Evolutionary conservation across 1,140 invertebrate genomes (phyloP).

Genomic region (Danaus melanippus): DNA sequence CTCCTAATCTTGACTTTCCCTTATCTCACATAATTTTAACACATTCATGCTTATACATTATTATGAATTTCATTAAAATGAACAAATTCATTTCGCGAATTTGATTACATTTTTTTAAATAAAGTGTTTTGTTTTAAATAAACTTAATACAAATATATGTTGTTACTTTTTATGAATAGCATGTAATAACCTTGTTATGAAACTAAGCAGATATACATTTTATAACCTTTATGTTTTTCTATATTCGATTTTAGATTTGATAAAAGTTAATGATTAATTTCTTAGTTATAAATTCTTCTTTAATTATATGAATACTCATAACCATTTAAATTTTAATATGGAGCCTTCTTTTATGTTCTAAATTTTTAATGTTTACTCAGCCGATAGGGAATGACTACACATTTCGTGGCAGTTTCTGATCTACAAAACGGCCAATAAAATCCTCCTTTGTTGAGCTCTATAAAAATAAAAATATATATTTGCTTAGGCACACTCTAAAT

Average conservation of each 20-base stretch:
- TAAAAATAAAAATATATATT: constrained; percentile 48
- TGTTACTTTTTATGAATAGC: too few species aligned
- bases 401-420: constrained; percentile 55
- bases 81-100: too few species aligned
- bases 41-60: too few species aligned
- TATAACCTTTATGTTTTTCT: too few species aligned
- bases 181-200: too few species aligned
- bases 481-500: constrained; percentile 30
- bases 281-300: too few species aligned
- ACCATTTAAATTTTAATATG: constrained; percentile 5
- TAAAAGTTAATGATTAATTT: too few species aligned
- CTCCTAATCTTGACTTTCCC: constrained; percentile 30
- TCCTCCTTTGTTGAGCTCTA: constrained; percentile 50
- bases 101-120: too few species aligned
- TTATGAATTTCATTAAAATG: too few species aligned
- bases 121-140: too few species aligned
- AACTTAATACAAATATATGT: background rate
- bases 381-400: constrained; percentile 54
- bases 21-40: constrained; percentile 2
- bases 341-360: constrained; percentile 25
- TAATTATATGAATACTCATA: constrained; percentile 8
- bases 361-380: constrained; percentile 56
- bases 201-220: too few species aligned
- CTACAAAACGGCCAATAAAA: constrained; percentile 65
- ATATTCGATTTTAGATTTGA: too few species aligned